Conservation (phyloP, 2,113 vertebrate genomes). For the Cynopterus brachyotis region DNA sequence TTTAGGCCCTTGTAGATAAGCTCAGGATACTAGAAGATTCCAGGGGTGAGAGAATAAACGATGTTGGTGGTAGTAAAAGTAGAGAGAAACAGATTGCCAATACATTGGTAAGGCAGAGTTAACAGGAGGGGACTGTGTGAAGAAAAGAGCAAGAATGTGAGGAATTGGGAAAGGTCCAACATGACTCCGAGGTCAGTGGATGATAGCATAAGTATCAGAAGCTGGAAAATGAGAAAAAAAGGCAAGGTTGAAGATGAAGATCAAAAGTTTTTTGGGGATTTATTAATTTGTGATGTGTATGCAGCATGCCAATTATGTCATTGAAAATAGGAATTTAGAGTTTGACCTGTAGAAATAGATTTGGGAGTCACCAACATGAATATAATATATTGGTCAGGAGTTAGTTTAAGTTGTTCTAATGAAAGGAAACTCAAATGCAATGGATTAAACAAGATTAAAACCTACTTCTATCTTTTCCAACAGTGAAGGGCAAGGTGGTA, state of each 20-base stretch:
- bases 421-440: neutral
- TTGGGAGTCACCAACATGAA: neutral
- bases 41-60: neutral
- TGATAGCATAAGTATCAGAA: neutral
- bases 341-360: neutral
- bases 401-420: neutral
- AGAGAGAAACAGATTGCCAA: neutral
- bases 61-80: neutral
- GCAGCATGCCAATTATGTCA: neutral
- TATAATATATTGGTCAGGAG: neutral
- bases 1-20: neutral
- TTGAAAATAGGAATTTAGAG: neutral
- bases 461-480: neutral
- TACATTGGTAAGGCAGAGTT: neutral
- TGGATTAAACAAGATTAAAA: neutral
- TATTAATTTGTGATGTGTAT: neutral
- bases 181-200: no score
- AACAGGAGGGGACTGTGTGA: neutral
- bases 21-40: neutral
- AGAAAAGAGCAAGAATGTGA: neutral
- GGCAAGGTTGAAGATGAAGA: neutral
- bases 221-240: neutral
- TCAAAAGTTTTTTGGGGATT: neutral
- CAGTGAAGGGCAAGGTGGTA: neutral
- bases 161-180: neutral